Percentiles rank a stretch among this genome's conserved stretches.
Conservation (phyloP, 2,888 invertebrate genomes). For the Oasisia sp. region DNA sequence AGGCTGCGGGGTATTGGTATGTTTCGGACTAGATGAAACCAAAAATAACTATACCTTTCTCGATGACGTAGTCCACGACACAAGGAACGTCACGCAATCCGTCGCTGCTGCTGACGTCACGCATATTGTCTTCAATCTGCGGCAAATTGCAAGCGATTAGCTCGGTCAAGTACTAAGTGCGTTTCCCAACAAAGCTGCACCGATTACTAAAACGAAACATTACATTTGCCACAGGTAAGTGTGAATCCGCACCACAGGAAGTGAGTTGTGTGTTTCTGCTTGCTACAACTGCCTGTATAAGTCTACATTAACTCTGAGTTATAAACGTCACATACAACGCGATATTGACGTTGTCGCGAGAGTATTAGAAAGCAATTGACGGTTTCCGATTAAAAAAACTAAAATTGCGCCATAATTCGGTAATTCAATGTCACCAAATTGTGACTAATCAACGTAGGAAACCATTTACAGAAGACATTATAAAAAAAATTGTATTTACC, state of each 20-base stretch:
- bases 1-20: neutral
- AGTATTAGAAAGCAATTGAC: neutral
- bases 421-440: neutral
- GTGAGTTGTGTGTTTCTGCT: too few relatives aligned
- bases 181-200: neutral
- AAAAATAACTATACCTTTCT: neutral
- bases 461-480: neutral
- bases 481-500: neutral
- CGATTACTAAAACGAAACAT: neutral
- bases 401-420: neutral
- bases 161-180: neutral
- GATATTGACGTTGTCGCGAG: neutral
- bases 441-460: too few relatives aligned
- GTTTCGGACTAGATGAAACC: neutral
- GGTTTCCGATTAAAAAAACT: neutral
- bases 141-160: neutral
- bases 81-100: neutral
- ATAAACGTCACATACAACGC: neutral
- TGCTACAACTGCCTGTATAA: too few relatives aligned
- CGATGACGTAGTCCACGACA: neutral
- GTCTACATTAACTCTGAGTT: too few relatives aligned
- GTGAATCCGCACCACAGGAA: neutral
- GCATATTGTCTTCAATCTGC: neutral
- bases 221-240: neutral
- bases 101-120: neutral